Evolutionary conservation across 2,888 invertebrate genomes (phyloP).

Genomic region (Hypsopygia costalis): DNA sequence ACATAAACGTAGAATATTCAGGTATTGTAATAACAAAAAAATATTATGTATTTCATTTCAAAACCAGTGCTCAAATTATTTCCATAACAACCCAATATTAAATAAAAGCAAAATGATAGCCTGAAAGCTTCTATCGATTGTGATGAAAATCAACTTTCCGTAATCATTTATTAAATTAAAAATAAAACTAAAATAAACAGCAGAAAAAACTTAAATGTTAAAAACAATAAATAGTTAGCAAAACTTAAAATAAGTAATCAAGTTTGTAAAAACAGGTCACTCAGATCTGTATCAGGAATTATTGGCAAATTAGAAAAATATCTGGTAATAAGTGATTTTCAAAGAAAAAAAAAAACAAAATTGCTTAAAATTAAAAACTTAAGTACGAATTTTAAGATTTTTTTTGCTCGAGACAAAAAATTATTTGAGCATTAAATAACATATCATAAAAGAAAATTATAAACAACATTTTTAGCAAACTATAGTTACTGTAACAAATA

Average conservation of each 20-base stretch:
- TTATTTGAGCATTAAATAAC: constrained; percentile 9
- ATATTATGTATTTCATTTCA: no score
- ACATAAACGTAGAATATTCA: no score
- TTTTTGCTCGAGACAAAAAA: not conserved
- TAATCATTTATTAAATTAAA: constrained; percentile 56
- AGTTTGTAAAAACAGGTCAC: constrained; percentile 5
- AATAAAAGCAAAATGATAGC: constrained; percentile 25
- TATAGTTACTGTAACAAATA: no score
- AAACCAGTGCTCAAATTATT: no score
- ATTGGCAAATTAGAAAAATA: not conserved
- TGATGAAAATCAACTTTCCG: constrained; percentile 41
- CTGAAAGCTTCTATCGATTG: constrained; percentile 78
- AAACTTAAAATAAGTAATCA: constrained; percentile 18
- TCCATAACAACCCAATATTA: not conserved
- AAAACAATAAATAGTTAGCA: constrained; percentile 30
- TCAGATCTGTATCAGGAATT: constrained; percentile 18
- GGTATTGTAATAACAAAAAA: no score
- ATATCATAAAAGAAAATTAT: not conserved
- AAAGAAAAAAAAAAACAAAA: not conserved
- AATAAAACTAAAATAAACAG: constrained; percentile 27
- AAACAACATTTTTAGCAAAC: no score
- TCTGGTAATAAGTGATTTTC: not conserved
- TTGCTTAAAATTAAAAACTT: constrained; percentile 1
- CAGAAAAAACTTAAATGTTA: constrained; percentile 34
- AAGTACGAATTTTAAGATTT: constrained; percentile 8